phyloP scores from a whole-genome alignment of 2,797 vertebrate species.

The Margarornis squamiger region DNA sequence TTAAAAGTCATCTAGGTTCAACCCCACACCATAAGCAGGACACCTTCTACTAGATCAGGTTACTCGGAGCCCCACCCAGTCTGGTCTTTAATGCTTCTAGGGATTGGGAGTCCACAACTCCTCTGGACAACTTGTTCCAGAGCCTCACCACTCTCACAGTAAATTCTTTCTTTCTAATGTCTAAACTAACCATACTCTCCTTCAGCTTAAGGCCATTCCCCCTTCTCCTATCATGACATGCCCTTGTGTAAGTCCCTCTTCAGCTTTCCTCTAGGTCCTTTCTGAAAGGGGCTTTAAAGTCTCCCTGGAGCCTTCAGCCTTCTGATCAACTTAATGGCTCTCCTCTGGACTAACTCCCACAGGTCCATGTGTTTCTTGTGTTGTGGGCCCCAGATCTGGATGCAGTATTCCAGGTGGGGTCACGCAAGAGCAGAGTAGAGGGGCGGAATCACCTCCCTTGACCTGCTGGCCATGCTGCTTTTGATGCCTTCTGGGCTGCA shows the following conservation, averaged over 20 bases:
- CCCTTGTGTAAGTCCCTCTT: background rate
- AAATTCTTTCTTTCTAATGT: background rate
- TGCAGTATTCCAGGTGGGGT: background rate
- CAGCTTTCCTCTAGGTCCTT: background rate
- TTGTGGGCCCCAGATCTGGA: background rate
- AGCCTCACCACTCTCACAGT: background rate
- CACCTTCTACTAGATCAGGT: background rate
- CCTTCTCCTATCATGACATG: background rate
- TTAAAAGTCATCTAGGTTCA: background rate
- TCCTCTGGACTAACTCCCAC: background rate
- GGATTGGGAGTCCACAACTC: background rate
- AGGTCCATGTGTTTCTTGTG: background rate
- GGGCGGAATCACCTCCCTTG: too few species aligned
- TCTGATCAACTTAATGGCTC: background rate
- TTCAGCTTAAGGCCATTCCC: background rate
- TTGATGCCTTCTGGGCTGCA: background rate
- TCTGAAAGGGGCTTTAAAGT: background rate
- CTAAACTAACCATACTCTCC: background rate
- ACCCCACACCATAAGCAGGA: background rate
- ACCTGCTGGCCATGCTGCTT: background rate
- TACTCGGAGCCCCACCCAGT: background rate
- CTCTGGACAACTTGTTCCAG: background rate
- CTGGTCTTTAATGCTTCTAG: background rate
- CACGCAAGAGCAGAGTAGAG: background rate
- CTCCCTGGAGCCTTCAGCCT: background rate